Conservation (phyloP, 2,888 invertebrate species). For the Fragum sueziense region DNA sequence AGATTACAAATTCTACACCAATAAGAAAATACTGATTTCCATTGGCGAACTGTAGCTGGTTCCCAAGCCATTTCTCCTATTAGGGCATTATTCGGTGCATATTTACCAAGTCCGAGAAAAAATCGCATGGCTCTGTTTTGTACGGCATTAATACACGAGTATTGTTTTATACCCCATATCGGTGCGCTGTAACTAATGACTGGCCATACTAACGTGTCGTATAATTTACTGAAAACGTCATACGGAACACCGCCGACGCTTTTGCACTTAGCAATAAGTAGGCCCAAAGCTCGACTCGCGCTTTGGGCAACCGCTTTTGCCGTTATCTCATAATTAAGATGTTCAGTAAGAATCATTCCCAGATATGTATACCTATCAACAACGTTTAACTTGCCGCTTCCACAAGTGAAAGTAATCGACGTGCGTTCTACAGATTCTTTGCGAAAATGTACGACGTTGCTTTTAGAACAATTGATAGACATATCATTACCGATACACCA, state of each 20-base stretch:
- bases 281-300: conserved; percentile 37
- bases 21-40: too few species aligned
- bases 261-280: conserved; percentile 51
- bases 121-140: too few species aligned
- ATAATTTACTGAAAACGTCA: conserved; percentile 40
- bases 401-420: conserved; percentile 33
- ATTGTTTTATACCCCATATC: too few species aligned
- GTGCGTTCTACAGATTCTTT: conserved; percentile 9
- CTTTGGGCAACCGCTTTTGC: conserved; percentile 40
- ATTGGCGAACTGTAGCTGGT: too few species aligned
- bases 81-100: too few species aligned
- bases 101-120: too few species aligned
- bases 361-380: conserved; percentile 42
- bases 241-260: conserved; percentile 40
- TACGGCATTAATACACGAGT: too few species aligned
- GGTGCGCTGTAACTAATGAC: conserved; percentile 41
- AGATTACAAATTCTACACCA: too few species aligned
- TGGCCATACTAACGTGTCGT: conserved; percentile 45
- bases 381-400: conserved; percentile 20
- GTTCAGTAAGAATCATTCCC: conserved; percentile 35
- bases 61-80: too few species aligned
- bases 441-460: conserved; percentile 53
- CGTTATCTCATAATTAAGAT: conserved; percentile 33
- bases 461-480: conserved; percentile 44
- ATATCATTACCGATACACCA: conserved; percentile 50